phyloP scores from a whole-genome alignment of 2,888 invertebrate genomes.

The Eupithecia vulgata region DNA sequence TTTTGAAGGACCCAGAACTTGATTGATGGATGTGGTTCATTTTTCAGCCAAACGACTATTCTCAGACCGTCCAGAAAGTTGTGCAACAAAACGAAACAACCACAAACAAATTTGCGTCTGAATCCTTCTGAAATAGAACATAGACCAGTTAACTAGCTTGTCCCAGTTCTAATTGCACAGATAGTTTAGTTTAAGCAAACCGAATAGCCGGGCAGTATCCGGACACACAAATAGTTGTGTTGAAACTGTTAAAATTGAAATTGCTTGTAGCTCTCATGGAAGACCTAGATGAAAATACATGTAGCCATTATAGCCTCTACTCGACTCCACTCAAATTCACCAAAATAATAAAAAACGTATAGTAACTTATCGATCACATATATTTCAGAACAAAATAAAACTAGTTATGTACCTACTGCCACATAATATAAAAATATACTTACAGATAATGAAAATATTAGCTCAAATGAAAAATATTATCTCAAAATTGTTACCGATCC shows the following conservation, averaged over 20 bases:
- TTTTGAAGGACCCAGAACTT: too few species aligned
- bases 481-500: background rate
- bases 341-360: background rate
- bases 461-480: background rate
- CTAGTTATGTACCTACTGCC: background rate
- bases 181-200: slow-evolving; percentile 15
- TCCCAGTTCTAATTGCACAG: slow-evolving; percentile 22
- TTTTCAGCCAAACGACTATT: background rate
- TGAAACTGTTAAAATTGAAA: too few species aligned
- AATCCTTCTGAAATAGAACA: slow-evolving; percentile 36
- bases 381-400: background rate
- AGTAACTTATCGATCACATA: background rate
- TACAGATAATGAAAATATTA: too few species aligned
- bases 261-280: background rate
- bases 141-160: slow-evolving; percentile 36
- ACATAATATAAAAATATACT: background rate
- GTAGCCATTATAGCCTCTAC: background rate
- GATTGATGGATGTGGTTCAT: background rate
- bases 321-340: background rate
- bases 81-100: slow-evolving; percentile 6
- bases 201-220: slow-evolving; percentile 16
- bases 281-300: background rate
- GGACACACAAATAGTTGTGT: slow-evolving; percentile 5
- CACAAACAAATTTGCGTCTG: slow-evolving; percentile 41
- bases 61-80: background rate